Evolutionary conservation across 1,140 invertebrate genomes (phyloP), one percentile per base, ranked within the genome.

Genomic region (Manduca sexta): DNA sequence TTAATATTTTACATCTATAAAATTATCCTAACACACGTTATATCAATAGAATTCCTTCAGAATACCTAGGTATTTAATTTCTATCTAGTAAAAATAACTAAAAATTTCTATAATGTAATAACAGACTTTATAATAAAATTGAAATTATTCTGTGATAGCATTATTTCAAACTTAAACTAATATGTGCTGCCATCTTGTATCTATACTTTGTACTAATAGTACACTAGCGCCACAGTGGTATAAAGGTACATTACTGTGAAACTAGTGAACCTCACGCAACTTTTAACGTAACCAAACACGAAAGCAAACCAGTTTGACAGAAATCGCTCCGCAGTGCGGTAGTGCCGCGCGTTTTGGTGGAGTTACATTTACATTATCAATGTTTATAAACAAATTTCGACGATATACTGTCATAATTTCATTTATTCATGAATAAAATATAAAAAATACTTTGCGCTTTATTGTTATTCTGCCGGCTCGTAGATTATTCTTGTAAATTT

Each of bases 321-420:
- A 60, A 60, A 62, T 49, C 48, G 58, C 51, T 52, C 11, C 13
- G 17, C 8, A 31, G 35, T 41, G 45, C 45, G 67, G 74, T 72
- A 43, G 69, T 74, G 71, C 62, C 52, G 62, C 34, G 33, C 38
- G 42, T 40, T 58, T 62, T 52, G 26, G 49, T 58, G 45, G 41
- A 64, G 59, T 62, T 74, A 72, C 68, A 66, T 75, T 82, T 53
- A 57, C 34, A 73, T 64, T 74, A 67, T 72, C 59, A 72, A 72
- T 82, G 76, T 84, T 82, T 82, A 82, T 77, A 69, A 70, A 68
- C 67, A 70, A 45, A 68, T 56, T 69, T 74, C 52, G 45, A 45
- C 45, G 33, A 44, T 45, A 69, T 42, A 58, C 45, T 21, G 7
- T 31, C 51, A 55, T 15, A 54, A 53, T 17, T 52, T 50, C 6